Percentiles rank a stretch among this genome's conserved stretches.
Evolutionary conservation across 2,113 vertebrate genomes (phyloP).

Genomic region (Poeciliopsis occidentalis): DNA sequence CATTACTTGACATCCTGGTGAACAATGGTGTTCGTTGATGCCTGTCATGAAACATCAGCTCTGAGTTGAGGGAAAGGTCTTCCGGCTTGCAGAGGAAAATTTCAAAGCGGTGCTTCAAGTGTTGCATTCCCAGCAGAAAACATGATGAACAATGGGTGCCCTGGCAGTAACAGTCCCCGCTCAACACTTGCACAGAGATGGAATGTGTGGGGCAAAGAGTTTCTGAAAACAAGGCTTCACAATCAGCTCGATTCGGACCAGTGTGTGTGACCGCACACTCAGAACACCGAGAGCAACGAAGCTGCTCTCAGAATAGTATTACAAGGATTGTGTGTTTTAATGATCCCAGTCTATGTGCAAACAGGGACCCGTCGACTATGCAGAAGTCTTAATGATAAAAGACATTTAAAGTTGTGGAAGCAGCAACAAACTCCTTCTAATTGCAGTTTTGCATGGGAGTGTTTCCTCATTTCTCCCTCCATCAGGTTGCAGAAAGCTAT

Average conservation of each 20-base stretch:
- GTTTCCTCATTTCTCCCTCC: not conserved
- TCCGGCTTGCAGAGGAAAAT: constrained; percentile 30
- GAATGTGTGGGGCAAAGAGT: constrained; percentile 24
- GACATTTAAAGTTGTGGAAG: not conserved
- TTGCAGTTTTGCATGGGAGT: not conserved
- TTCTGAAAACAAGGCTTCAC: not conserved
- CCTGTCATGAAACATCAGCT: constrained; percentile 33
- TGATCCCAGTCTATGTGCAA: not conserved
- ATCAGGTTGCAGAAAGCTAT: not conserved
- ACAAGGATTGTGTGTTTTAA: not conserved
- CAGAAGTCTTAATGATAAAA: not conserved
- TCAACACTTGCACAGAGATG: constrained; percentile 20
- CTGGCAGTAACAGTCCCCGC: constrained; percentile 30
- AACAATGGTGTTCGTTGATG: constrained; percentile 29
- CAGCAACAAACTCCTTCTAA: not conserved
- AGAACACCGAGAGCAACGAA: not conserved
- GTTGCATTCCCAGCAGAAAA: constrained; percentile 20
- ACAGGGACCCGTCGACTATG: not conserved
- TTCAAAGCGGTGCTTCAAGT: constrained; percentile 44
- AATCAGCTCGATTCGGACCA: not conserved
- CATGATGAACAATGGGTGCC: constrained; percentile 38
- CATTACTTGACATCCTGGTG: constrained; percentile 37
- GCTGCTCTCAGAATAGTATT: too few species aligned
- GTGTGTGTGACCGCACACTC: not conserved
- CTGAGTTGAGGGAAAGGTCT: constrained; percentile 30